phyloP scores from a whole-genome alignment of 1,140 invertebrate species.

The Galendromus occidentalis region DNA sequence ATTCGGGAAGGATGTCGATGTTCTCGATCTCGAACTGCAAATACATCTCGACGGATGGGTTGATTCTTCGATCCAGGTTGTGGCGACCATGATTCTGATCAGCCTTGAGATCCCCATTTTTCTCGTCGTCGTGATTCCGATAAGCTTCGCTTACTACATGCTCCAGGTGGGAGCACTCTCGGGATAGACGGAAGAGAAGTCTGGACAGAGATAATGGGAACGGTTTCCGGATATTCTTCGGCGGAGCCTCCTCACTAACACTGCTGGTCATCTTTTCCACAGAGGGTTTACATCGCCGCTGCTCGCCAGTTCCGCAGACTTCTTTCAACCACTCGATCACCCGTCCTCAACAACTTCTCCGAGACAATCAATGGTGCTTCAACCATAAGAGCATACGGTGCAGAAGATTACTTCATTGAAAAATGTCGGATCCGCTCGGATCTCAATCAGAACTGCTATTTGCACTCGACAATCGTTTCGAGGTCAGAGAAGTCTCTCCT shows the following conservation, averaged over 20 bases:
- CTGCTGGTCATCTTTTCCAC: slow-evolving; percentile 20
- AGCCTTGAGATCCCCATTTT: slow-evolving; percentile 51
- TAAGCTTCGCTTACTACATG: slow-evolving; percentile 67
- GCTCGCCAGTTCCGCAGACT: slow-evolving; percentile 83
- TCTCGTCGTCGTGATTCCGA: slow-evolving; percentile 55
- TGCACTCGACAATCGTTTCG: background rate
- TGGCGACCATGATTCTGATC: slow-evolving; percentile 57
- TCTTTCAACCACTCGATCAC: slow-evolving; percentile 82
- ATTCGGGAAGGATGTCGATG: slow-evolving; percentile 2
- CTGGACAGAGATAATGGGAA: too few species aligned
- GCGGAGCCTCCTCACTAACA: too few species aligned
- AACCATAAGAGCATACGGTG: background rate
- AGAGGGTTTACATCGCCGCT: slow-evolving; percentile 81
- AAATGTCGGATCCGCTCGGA: background rate
- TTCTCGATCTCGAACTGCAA: background rate
- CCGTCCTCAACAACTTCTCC: slow-evolving; percentile 56
- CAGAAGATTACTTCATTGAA: background rate
- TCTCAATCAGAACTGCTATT: slow-evolving; percentile 6
- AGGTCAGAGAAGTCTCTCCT: background rate
- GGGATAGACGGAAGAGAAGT: too few species aligned
- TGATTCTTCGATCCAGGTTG: slow-evolving; percentile 39
- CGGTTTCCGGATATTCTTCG: too few species aligned
- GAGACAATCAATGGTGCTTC: background rate
- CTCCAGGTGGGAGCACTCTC: slow-evolving; percentile 36
- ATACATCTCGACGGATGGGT: slow-evolving; percentile 2